Evolutionary conservation across 1,140 invertebrate species (phyloP).

Genomic region (Atta colombica): DNA sequence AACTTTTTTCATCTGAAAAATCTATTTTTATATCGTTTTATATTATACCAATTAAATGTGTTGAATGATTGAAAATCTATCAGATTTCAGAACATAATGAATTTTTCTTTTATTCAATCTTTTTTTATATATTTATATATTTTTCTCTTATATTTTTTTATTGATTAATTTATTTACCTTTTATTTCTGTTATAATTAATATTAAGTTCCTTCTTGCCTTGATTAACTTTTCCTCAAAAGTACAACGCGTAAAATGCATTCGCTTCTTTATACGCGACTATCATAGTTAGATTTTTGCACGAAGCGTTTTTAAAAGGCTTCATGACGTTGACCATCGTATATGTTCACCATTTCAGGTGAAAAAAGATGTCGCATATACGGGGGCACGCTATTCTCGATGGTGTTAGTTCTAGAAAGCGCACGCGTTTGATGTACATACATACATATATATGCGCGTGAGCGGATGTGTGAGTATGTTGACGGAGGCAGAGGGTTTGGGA

Average conservation of each 20-base stretch:
- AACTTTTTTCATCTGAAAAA: neutral
- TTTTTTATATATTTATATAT: neutral
- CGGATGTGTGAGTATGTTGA: neutral
- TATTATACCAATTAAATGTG: neutral
- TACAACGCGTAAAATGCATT: neutral
- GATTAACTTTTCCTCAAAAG: conserved; percentile 9
- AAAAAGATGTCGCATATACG: conserved; percentile 43
- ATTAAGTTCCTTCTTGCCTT: conserved; percentile 1
- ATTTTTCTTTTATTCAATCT: neutral
- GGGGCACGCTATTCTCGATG: neutral
- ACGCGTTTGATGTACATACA: neutral
- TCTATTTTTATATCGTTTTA: neutral
- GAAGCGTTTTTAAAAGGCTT: conserved; percentile 52
- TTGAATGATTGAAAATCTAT: neutral
- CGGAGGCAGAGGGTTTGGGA: conserved; percentile 4
- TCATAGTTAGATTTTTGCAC: conserved; percentile 44
- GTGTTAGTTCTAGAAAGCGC: neutral
- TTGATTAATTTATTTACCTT: neutral
- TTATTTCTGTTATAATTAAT: neutral
- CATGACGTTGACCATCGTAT: conserved; percentile 49
- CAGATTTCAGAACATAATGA: neutral
- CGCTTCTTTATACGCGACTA: neutral
- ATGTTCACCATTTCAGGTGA: neutral
- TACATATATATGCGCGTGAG: neutral
- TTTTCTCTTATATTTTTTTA: neutral